Conservation (phyloP, 2,113 vertebrate species). For the Cheirogaleus medius region DNA sequence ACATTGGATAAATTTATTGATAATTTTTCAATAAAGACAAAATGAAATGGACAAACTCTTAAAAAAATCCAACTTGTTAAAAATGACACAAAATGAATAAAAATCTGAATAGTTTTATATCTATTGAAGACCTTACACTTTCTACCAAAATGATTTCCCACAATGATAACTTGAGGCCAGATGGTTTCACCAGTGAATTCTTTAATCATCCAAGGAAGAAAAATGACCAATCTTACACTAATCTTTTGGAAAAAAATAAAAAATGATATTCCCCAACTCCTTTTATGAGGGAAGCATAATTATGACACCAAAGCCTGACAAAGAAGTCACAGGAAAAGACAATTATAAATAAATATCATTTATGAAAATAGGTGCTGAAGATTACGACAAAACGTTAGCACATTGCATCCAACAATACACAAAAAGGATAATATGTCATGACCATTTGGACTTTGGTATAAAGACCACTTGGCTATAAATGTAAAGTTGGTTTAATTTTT, state of each 20-base stretch:
- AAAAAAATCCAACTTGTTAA: neutral
- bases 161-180: neutral
- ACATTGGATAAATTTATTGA: neutral
- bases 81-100: neutral
- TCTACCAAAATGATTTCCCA: neutral
- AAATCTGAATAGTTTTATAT: neutral
- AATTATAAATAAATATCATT: neutral
- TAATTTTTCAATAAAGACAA: neutral
- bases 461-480: no score
- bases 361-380: neutral
- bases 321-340: neutral
- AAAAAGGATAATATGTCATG: neutral
- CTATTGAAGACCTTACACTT: neutral
- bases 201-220: neutral
- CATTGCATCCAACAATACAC: neutral
- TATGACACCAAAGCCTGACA: neutral
- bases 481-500: neutral
- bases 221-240: neutral
- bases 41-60: neutral
- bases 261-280: neutral
- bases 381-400: neutral
- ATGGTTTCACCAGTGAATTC: neutral
- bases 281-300: neutral
- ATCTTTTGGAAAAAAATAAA: conserved; percentile 3
- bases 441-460: neutral